These are phyloP conservation scores for Glossophaga mutica DNA, from an alignment of 2,797 vertebrate species.

Conservation along the genomic window DNA sequence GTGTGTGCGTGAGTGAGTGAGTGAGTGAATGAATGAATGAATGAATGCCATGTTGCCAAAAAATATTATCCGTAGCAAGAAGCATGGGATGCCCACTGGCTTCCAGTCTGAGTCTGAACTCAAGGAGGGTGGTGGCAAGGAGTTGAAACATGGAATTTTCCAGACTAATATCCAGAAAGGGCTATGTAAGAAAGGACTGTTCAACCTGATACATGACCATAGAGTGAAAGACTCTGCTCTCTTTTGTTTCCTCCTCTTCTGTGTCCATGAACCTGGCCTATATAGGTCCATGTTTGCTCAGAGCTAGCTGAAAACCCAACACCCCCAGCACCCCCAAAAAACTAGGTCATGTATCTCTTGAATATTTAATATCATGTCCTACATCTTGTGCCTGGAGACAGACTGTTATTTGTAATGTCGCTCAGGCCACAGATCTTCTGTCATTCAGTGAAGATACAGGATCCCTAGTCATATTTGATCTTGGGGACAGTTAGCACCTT, in stretches of 20 bases:
- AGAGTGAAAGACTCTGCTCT: background rate
- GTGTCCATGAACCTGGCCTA: background rate
- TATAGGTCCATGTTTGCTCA: background rate
- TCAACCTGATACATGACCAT: slow-evolving; percentile 61
- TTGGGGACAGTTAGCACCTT: background rate
- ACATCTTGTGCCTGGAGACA: slow-evolving; percentile 56
- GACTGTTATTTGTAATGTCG: slow-evolving; percentile 27
- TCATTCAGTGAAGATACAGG: background rate
- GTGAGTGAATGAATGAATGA: background rate
- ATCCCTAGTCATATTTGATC: background rate
- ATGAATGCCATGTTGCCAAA: background rate
- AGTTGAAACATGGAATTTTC: slow-evolving; percentile 61
- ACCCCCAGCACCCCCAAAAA: background rate
- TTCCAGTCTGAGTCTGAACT: background rate
- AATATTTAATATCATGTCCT: slow-evolving; percentile 66
- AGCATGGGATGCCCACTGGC: background rate
- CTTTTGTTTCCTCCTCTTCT: background rate
- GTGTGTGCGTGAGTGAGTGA: background rate
- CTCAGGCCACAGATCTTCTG: background rate
- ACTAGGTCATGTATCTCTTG: slow-evolving; percentile 48
- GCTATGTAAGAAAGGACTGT: background rate
- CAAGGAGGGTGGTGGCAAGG: background rate
- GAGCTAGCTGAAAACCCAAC: slow-evolving; percentile 13
- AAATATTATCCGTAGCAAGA: background rate
- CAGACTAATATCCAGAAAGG: slow-evolving; percentile 34